phyloP scores from a whole-genome alignment of 2,888 invertebrate genomes.

The Macroteleia sp. region DNA sequence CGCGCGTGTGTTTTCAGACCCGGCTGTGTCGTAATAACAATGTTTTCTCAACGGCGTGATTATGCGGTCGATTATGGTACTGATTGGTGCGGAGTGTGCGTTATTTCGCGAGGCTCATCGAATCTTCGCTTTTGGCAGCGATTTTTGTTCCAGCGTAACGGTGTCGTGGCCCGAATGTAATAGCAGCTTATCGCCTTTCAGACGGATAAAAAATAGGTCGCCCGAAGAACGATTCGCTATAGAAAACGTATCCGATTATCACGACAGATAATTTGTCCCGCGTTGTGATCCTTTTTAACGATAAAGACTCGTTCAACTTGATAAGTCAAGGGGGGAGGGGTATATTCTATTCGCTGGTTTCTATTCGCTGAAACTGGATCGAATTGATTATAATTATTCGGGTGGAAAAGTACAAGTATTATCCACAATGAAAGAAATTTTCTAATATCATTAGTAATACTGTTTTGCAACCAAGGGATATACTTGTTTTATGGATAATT shows the following conservation, averaged over 20 bases:
- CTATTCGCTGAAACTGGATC: neutral
- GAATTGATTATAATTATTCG: neutral
- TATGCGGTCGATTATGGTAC: conserved; percentile 18
- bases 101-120: neutral
- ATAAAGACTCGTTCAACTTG: neutral
- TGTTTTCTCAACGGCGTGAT: conserved; percentile 24
- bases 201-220: conserved; percentile 30
- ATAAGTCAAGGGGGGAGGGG: neutral
- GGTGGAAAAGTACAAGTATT: neutral
- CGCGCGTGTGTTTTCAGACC: conserved; percentile 7
- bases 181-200: conserved; percentile 16
- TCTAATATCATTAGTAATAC: no score
- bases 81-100: conserved; percentile 10
- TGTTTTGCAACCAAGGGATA: no score
- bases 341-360: neutral
- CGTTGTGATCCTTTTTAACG: neutral
- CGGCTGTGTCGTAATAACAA: conserved; percentile 26
- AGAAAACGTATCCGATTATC: conserved; percentile 25
- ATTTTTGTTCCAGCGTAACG: conserved; percentile 19
- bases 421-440: no score
- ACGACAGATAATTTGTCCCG: conserved; percentile 15
- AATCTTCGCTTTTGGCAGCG: conserved; percentile 1
- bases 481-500: no score
- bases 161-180: conserved; percentile 28
- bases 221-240: neutral